Evolutionary conservation across 2,113 vertebrate species (phyloP), one percentile per base, ranked within the genome.

Genomic region (Thunnus maccoyii): DNA sequence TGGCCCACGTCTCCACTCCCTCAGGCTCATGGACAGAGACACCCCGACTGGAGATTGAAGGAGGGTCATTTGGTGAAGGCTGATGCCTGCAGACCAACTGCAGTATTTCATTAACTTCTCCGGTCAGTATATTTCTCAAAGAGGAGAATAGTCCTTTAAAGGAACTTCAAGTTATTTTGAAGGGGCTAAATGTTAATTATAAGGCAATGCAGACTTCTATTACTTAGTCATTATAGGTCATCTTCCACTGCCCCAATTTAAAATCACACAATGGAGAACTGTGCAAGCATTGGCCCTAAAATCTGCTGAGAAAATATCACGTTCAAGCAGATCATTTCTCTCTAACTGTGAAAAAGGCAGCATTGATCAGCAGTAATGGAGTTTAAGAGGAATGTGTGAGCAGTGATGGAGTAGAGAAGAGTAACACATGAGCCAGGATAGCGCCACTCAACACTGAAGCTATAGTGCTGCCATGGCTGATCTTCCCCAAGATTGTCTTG

Each of bases 41-140:
- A 72, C 84, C 78, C 76, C 25, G 54, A 84, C 86, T 84, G 68
- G 54, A 92, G 88, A 86, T 80, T 86, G 84, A 88, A 68, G 72
- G 70, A 82, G 88, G 89, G 90, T 89, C 86, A 90, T 89, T 90
- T 84, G 72, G 79, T 32, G 83, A 80, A 36, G 62, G 54, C 76
- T 76, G 75, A 76, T 48, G 78, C 82, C 86, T 79, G 72, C 50
- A 82, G 83, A 92, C 82, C 81, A 61, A 83, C 88, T 80, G 88
- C 83, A 46, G 86, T 75, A 88, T 90, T 94, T 91, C 85, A 92
- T 94, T 92, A 92, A 93, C 88, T 91, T 78, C 76, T 83, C 67
- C 71, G 72, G 83, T 86, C 87, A 80, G 71, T 85, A 72, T 65
- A 85, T 85, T 89, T 88, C 84, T 88, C 70, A 74, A 18, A 27